Conservation (phyloP, 2,113 vertebrate genomes). For the Meleagris gallopavo region DNA sequence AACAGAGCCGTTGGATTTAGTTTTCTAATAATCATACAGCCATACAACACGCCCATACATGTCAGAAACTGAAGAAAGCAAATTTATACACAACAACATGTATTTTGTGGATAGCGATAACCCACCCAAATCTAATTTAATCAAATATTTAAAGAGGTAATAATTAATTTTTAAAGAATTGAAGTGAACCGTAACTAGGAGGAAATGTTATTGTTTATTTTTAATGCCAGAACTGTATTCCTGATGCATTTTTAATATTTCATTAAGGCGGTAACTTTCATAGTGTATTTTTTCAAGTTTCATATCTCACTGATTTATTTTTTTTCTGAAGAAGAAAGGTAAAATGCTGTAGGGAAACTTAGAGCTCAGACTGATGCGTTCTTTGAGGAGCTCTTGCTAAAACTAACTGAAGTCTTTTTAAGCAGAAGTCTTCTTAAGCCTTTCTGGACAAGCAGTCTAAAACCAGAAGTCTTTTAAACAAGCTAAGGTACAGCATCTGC, state of each 20-base stretch:
- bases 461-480: background rate
- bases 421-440: background rate
- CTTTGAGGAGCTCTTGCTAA: conserved; percentile 22
- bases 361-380: background rate
- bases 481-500: conserved; percentile 36
- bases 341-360: conserved; percentile 12
- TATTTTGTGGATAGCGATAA: conserved; percentile 72
- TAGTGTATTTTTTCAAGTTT: conserved; percentile 66
- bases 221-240: conserved; percentile 81
- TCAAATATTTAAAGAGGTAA: conserved; percentile 84
- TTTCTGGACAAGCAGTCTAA: no score
- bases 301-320: conserved; percentile 28
- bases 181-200: conserved; percentile 78
- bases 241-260: conserved; percentile 85
- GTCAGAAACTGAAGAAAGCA: conserved; percentile 65
- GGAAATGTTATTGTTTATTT: conserved; percentile 82
- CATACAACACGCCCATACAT: conserved; percentile 52
- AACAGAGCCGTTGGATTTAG: conserved; percentile 41
- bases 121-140: conserved; percentile 81
- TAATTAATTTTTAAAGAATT: conserved; percentile 85
- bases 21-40: conserved; percentile 64
- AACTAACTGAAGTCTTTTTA: conserved; percentile 28
- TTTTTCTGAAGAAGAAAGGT: conserved; percentile 38
- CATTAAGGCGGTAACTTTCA: conserved; percentile 76
- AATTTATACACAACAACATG: conserved; percentile 60